Evolutionary conservation across 2,797 vertebrate genomes (phyloP).

Genomic region (Myiothlypis coronata): DNA sequence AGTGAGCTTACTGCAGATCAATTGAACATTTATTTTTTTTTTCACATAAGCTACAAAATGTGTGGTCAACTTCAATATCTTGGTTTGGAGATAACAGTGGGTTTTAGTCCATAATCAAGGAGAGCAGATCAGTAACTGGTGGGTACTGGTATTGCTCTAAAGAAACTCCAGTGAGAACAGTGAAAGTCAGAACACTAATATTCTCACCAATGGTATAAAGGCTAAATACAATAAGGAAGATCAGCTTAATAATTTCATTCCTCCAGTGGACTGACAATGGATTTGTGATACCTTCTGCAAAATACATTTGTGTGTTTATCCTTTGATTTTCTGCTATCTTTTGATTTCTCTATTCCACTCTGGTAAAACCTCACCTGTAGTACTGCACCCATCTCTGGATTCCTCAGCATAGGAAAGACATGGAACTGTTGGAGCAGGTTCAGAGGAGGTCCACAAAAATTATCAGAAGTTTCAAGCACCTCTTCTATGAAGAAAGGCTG

Average conservation of each 20-base stretch:
- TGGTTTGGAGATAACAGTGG: neutral
- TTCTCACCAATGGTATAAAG: neutral
- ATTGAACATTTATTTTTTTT: neutral
- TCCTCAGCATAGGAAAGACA: neutral
- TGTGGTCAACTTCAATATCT: neutral
- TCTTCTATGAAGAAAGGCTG: neutral
- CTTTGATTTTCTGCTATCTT: neutral
- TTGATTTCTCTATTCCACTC: neutral
- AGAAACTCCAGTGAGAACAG: neutral
- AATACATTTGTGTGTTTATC: neutral
- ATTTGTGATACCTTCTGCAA: neutral
- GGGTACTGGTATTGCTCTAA: neutral
- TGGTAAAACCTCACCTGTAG: neutral
- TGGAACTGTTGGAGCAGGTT: neutral
- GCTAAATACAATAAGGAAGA: neutral
- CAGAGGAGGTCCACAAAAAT: neutral
- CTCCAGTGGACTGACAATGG: neutral
- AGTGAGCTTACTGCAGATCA: neutral
- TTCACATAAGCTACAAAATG: neutral
- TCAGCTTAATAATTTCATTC: neutral
- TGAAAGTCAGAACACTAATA: neutral
- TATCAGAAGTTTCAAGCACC: accelerated
- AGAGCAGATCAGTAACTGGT: neutral
- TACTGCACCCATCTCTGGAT: neutral
- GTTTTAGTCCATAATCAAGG: neutral